Evolutionary conservation across 2,113 vertebrate genomes (phyloP), one percentile per base, ranked within the genome.

Genomic region (Cavia aperea): DNA sequence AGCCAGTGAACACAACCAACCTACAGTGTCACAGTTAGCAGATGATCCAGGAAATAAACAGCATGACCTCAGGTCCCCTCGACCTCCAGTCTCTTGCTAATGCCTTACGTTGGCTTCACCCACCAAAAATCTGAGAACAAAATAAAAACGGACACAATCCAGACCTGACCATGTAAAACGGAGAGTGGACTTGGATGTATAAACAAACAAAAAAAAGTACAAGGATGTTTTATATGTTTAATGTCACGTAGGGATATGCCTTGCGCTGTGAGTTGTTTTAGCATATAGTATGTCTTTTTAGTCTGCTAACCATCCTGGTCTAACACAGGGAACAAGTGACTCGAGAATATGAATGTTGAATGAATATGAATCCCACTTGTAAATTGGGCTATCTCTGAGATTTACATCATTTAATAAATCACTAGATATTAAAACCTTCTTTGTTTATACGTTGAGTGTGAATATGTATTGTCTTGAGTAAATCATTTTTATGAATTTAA

Each of bases 401-500:
- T 77, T 60, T 77, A 82, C 7, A 70, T 46, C 12, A 43, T 91
- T 82, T 92, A 85, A 72, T 88, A 66, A 51, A 81, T 86, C 51
- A 1, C 1, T 89, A 46, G 70, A 54, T 49, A 10, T 54, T 82
- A 43, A 66, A 83, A 56, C 6, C 31, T 39, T 81, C 49, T n/a
- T 56, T 60, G 5, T 72, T 94, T 33, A 36, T 66, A 88, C 78
- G 4, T 78, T 77, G 39, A 81, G 18, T n/a, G 24, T n/a, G 15
- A 89, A 78, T 66, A 79, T 84, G 1, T n/a, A 70, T 81, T 75
- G 3, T 79, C 15, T 31, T 81, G 24, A 89, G 72, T 12, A 94
- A 86, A 92, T 84, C 7, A 8, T 87, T 70, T 86, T 54, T 63
- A 11, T 86, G 54, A 85, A 63, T 89, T 83, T 84, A 87, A 89